A percentile compares a stretch with the other conserved stretches of the same genome.
These are phyloP conservation scores for Isaurus tuberculatus DNA, from an alignment of 92 coral and sea anemone species.

Conservation along the genomic window DNA sequence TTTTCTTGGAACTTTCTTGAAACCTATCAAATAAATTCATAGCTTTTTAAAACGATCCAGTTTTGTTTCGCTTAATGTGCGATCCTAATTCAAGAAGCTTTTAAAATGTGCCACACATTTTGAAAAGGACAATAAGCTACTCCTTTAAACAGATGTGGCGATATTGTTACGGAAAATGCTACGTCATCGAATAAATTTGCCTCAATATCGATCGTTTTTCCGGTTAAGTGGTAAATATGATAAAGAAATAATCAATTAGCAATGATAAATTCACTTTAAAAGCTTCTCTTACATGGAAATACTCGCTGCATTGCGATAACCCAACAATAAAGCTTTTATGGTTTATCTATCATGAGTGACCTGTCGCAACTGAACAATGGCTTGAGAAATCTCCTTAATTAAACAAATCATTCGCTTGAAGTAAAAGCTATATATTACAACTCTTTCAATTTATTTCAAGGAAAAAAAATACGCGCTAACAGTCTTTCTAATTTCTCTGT, in stretches of 20 bases:
- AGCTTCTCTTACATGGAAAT: conserved; percentile 19
- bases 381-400: background rate
- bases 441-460: too few species aligned
- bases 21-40: conserved; percentile 35
- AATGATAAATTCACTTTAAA: conserved; percentile 11
- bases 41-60: background rate
- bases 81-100: conserved; percentile 25
- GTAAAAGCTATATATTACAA: too few species aligned
- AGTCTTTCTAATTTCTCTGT: too few species aligned
- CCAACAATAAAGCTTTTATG: conserved; percentile 7
- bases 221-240: conserved; percentile 35
- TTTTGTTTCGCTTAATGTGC: conserved; percentile 4
- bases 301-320: conserved; percentile 3
- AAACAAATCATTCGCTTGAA: background rate
- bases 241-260: conserved; percentile 16
- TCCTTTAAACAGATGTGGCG: conserved; percentile 61
- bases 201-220: conserved; percentile 27
- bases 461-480: too few species aligned
- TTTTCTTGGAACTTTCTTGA: conserved; percentile 35
- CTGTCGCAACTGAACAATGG: conserved; percentile 8
- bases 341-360: background rate
- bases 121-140: conserved; percentile 53
- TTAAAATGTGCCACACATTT: conserved; percentile 80
- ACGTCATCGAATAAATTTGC: conserved; percentile 50
- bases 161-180: background rate